Base-by-base conservation (phyloP, 1,140 invertebrate genomes). In the Drosophila neocordata region DNA sequence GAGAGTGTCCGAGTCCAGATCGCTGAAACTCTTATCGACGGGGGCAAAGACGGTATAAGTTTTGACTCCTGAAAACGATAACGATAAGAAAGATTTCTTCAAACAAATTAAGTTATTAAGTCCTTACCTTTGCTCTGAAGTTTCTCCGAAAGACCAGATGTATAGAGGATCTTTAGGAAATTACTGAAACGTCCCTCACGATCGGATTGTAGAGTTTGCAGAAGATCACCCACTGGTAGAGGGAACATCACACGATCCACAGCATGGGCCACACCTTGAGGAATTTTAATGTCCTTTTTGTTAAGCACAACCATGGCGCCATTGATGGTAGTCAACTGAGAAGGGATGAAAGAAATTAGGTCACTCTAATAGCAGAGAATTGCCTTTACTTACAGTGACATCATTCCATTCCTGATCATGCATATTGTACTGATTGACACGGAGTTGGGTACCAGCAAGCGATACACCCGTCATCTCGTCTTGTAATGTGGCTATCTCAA, bases 401-500 rank as follows among this genome's bases (percentile, higher is more conserved):
- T 97, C 96, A 83, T 97, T 97, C 96, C 96, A 97, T 91, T 96
- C 95, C 15, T 95, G 94, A 80, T 97, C 96, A 66, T 97, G 96
- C 94, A 96, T 96, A 58, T 94, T 94, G 83, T 97, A 97, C 76
- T 96, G 95, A 91, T 97, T 97, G 4, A 97, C 96, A 61, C 96
- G 93, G 11, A 97, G 92, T 84, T 97, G 96, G 0, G 96, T 97
- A 62, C 96, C 96, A 1, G 96, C 96, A 31, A 97, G 93, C 13
- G 96, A 97, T 0, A 97, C 96, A 3, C 96, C 96, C 0, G 96
- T 97, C 96, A 97, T 97, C 92, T 97, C 96, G 72, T 97, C 96
- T 91, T 96, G 96, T 1, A 97, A 91, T 1, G 94, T 94, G 3
- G 93, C 94, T 35, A 96, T 94, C 72, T 94, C 95, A 79, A 97